Evolutionary conservation across 2,797 vertebrate species (phyloP), one percentile per base, ranked within the genome.

Genomic region (Micromesistius poutassou): DNA sequence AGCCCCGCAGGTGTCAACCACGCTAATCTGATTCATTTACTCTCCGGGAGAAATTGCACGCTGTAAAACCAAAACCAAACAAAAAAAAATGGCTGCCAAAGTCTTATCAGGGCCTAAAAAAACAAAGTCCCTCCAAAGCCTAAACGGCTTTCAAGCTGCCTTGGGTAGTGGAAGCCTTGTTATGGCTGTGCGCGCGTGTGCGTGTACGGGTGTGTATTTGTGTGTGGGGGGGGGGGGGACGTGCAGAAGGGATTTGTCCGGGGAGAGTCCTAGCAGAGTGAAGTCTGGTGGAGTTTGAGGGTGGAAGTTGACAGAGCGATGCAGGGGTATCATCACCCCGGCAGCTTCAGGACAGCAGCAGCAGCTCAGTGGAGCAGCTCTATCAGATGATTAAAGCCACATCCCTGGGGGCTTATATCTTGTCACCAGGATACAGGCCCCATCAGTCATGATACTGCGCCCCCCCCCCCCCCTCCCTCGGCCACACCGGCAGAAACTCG

Each of bases 1-100:
- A 50, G 66, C 66, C 94, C 96, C 94, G 95, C 96, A 96, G 95
- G 97, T 96, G 96, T 96, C 95, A 90, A 95, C 94, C 87, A 46
- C 77, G 79, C 82, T 83, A 81, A 86, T 86, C 88, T 83, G 86
- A 90, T 89, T 91, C 75, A 85, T 89, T 85, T 79, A 76, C 84
- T 89, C 82, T 72, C 81, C 79, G 25, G 74, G 77, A 84, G 84
- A 87, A 36, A 77, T 71, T 38, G 55, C 55, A 84, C 77, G 78
- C 78, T 78, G 81, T 14, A 16, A 71, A 71, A 71, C 68, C 9
- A 71, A 71, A 30, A 71, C 25, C 12, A 30, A 71, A 71, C 68
- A 70, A 30, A 70, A 30, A 7, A 22, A 19, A 66, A 70, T 19
- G 68, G 30, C 25, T 70, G 68, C 28, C 8, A 30, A 12, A 14